A percentile compares a stretch with the other conserved stretches of the same genome.
phyloP scores from a whole-genome alignment of 1,140 invertebrate species.

The Stegodyphus dumicola region DNA sequence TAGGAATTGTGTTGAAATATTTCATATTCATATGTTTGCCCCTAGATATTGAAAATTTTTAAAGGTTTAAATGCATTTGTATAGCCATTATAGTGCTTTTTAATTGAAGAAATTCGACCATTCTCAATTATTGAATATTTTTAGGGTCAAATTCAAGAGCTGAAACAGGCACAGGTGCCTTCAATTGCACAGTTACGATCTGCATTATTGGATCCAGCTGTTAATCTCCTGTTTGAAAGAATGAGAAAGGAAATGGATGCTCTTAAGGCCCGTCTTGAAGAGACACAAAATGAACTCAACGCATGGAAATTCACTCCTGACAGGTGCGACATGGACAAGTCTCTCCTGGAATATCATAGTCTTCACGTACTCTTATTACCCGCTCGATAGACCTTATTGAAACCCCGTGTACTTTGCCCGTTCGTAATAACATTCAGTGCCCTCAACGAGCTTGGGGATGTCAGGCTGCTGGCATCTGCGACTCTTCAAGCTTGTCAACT shows the following conservation, averaged over 20 bases:
- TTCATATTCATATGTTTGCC: no score
- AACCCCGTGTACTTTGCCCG: constrained; percentile 15
- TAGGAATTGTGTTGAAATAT: no score
- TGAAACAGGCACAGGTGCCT: constrained; percentile 70
- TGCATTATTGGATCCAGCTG: constrained; percentile 91
- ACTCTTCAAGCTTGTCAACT: constrained; percentile 14
- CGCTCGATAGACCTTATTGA: constrained; percentile 52
- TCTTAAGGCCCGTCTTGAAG: constrained; percentile 90
- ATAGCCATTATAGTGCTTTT: no score
- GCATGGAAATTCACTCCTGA: constrained; percentile 99
- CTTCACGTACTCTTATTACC: constrained; percentile 38
- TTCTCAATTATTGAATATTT: not conserved
- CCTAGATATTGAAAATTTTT: no score
- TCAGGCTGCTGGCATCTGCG: constrained; percentile 6
- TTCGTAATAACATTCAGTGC: constrained; percentile 26
- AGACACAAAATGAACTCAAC: constrained; percentile 96
- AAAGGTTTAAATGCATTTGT: no score
- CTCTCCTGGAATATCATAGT: constrained; percentile 37
- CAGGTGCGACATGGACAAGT: constrained; percentile 73
- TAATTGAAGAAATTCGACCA: no score
- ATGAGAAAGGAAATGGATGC: constrained; percentile 90
- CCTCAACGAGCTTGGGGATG: constrained; percentile 19
- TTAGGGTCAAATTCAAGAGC: constrained; percentile 91
- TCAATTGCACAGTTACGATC: constrained; percentile 81
- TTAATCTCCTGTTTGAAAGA: constrained; percentile 92